phyloP scores from a whole-genome alignment of 2,113 vertebrate genomes.

The Glaucomys volans region DNA sequence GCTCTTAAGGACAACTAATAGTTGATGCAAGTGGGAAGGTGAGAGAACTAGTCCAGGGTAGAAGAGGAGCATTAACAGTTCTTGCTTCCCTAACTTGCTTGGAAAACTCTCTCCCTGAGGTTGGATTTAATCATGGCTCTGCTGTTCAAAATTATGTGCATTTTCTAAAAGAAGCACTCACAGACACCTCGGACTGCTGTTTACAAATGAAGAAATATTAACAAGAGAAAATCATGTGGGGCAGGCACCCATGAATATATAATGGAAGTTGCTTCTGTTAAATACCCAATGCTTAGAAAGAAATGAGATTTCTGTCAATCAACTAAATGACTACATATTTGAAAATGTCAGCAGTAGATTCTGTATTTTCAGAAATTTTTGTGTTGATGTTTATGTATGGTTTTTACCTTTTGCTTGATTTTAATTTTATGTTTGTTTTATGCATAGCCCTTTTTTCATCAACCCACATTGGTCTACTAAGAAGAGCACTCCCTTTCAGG shows the following conservation, averaged over 20 bases:
- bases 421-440: neutral
- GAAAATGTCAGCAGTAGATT: neutral
- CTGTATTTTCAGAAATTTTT: neutral
- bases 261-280: neutral
- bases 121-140: neutral
- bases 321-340: neutral
- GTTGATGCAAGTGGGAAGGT: neutral
- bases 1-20: neutral
- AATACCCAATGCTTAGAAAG: neutral
- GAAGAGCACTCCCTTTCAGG: neutral
- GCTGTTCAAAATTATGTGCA: neutral
- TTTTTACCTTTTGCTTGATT: neutral
- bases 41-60: neutral
- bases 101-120: neutral
- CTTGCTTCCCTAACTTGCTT: accelerated
- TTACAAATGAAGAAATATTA: neutral
- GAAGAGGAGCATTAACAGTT: neutral
- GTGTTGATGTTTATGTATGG: neutral
- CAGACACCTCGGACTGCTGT: neutral
- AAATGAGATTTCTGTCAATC: slow-evolving; percentile 50
- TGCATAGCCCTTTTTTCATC: neutral
- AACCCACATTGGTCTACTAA: neutral
- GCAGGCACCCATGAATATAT: neutral
- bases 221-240: neutral
- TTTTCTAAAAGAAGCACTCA: neutral